Percentiles rank a stretch among this genome's conserved stretches.
Conservation (phyloP, 2,797 vertebrate species). For the Caiman crocodilus region DNA sequence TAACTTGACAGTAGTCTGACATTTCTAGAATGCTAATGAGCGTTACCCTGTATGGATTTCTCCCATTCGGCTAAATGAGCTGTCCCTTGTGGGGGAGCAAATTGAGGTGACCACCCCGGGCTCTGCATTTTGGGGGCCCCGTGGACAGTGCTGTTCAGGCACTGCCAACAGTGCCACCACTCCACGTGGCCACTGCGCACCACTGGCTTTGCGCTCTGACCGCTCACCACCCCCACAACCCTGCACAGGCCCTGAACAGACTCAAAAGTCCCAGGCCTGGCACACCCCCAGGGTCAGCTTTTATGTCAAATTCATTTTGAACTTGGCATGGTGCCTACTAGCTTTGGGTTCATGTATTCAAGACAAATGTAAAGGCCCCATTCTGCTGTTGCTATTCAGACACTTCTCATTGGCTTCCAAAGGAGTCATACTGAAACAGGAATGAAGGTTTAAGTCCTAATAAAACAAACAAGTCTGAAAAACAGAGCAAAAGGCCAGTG, state of each 20-base stretch:
- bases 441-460: not conserved
- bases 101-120: too few relatives aligned
- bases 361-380: not conserved
- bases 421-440: not conserved
- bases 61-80: not conserved
- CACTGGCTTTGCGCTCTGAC: too few relatives aligned
- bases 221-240: too few relatives aligned
- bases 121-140: too few relatives aligned
- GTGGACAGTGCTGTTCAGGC: too few relatives aligned
- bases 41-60: not conserved
- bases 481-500: not conserved
- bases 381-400: not conserved
- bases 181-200: too few relatives aligned
- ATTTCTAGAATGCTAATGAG: not conserved
- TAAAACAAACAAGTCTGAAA: not conserved
- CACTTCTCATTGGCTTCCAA: not conserved
- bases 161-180: too few relatives aligned
- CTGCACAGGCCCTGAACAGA: too few relatives aligned
- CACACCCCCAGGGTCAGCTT: too few relatives aligned
- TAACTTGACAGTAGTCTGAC: not conserved
- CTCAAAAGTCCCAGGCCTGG: too few relatives aligned
- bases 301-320: not conserved
- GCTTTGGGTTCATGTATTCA: not conserved
- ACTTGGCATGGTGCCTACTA: not conserved
- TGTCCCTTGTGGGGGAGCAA: too few relatives aligned